phyloP scores from a whole-genome alignment of 2,888 invertebrate species.

The Phorcus lineatus region DNA sequence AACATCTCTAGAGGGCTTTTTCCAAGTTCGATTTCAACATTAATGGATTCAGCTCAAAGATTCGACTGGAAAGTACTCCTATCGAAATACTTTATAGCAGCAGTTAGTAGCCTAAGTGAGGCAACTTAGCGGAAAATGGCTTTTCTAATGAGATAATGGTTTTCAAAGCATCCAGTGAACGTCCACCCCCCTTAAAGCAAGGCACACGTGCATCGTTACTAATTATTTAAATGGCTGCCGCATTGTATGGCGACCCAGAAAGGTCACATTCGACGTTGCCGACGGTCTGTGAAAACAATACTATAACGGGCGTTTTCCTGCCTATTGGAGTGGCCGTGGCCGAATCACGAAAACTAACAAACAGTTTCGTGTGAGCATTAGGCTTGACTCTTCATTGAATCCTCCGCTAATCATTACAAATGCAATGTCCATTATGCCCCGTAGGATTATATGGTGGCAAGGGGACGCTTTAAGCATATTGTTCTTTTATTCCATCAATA shows the following conservation, averaged over 20 bases:
- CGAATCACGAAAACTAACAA: constrained; percentile 20
- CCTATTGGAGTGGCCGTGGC: neutral
- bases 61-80: neutral
- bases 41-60: neutral
- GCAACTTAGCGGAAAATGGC: constrained; percentile 22
- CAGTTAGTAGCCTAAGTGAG: neutral
- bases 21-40: neutral
- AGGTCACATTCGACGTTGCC: constrained; percentile 4
- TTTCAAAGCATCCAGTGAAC: neutral
- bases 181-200: neutral
- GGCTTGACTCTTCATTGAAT: neutral
- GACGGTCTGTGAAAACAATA: constrained; percentile 14
- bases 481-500: neutral
- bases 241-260: neutral
- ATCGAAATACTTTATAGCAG: neutral
- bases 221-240: constrained; percentile 20
- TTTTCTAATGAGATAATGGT: constrained; percentile 22
- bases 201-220: neutral
- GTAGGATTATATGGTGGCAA: neutral
- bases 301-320: constrained; percentile 3
- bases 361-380: constrained; percentile 24
- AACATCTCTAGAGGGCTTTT: no score
- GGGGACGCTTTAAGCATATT: neutral
- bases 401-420: neutral
- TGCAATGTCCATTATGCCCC: constrained; percentile 3